Base-by-base conservation (phyloP, 2,888 invertebrate species). In the Xanthorhoe designata region DNA sequence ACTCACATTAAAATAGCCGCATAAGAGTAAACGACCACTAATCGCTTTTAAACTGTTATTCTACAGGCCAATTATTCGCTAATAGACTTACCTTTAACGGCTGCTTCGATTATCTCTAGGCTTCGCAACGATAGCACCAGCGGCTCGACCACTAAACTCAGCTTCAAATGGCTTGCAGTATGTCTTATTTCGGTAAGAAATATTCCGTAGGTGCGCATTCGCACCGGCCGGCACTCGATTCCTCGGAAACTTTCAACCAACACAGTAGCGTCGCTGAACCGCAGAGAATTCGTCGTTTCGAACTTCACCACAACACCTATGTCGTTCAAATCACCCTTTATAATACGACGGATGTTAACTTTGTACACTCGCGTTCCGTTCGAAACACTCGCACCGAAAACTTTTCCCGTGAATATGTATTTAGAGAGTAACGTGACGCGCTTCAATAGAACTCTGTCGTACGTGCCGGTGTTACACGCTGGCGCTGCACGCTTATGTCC, bases 341-440 rank as follows among this genome's bases (percentile, higher is more conserved):
- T 76, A 70, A 91, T 88, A 50, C 91, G 82, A 35, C 89, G 86
- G 70, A 92, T 88, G 75, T 86, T 89, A 76, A 92, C 92, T 85
- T 82, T 88, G 72, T 89, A 92, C 69, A 85, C 77, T 73, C 78
- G 77, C 9, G 82, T 82, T 63, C 80, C 80, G 74, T 85, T 84
- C 64, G 75, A 17, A n/a, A 78, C 75, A 64, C 81, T 83, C 32
- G 87, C 85, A 77, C 83, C 78, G 66, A 81, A 85, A 72, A 92
- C 87, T 87, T 87, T 90, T 0, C 91, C 91, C 13, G 87, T 90
- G 69, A 92, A 91, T 78, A 92, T 84, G 69, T 90, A 92, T 74
- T 89, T 88, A 6, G 91, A 88, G 45, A 82, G 62, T 59, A 86
- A 64, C 72, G 89, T 88, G 66, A 88, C 81, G 45, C 84, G 87